Conservation (phyloP, 1,140 invertebrate genomes). For the Heliconius nattereri region DNA sequence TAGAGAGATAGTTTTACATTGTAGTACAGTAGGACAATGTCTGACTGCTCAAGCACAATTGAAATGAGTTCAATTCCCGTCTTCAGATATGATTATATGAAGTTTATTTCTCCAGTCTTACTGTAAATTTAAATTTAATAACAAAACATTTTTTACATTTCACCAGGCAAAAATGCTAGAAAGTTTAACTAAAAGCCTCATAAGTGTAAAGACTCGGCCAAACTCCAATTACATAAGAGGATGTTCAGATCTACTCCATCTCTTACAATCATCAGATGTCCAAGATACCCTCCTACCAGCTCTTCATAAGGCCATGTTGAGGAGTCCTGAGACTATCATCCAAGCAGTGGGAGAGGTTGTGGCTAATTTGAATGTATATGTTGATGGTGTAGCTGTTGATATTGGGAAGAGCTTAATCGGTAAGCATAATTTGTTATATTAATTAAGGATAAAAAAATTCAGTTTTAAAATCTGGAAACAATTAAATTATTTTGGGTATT, state of each 20-base stretch:
- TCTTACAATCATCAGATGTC: conserved; percentile 88
- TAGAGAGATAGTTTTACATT: too few relatives aligned
- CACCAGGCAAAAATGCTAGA: conserved; percentile 86
- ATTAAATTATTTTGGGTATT: too few relatives aligned
- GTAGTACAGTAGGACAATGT: too few relatives aligned
- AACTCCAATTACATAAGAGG: conserved; percentile 85
- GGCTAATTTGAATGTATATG: conserved; percentile 86
- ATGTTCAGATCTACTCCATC: conserved; percentile 84
- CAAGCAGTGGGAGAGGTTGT: conserved; percentile 90
- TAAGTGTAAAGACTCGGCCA: conserved; percentile 90
- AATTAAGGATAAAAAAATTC: background rate
- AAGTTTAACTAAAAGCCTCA: conserved; percentile 89
- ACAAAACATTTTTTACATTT: background rate
- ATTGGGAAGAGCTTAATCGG: conserved; percentile 91
- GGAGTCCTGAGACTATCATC: conserved; percentile 95
- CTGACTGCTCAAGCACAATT: too few relatives aligned
- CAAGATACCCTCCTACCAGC: conserved; percentile 89
- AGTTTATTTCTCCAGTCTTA: too few relatives aligned
- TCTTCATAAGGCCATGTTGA: conserved; percentile 94
- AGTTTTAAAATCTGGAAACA: background rate
- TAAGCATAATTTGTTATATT: conserved; percentile 67
- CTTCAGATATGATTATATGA: too few relatives aligned
- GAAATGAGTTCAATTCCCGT: too few relatives aligned
- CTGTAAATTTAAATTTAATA: background rate
- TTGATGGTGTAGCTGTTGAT: conserved; percentile 90